These are phyloP conservation scores for Heliocidaris erythrogramma DNA, from an alignment of 35 echinoderm and acorn worm species.

Conservation along the genomic window DNA sequence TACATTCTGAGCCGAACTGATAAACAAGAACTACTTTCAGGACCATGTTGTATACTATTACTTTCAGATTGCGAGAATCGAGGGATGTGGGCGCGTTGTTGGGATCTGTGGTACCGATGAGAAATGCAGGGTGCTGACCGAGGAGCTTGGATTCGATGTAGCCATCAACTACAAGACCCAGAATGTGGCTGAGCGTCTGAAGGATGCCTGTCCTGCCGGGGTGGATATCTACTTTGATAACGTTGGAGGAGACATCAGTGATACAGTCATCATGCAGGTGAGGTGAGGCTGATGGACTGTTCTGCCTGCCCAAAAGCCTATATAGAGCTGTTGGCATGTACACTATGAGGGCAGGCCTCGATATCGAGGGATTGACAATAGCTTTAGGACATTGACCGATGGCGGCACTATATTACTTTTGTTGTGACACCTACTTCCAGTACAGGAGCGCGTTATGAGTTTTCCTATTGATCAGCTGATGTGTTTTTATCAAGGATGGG, in stretches of 20 bases:
- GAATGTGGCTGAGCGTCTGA: slow-evolving; percentile 61
- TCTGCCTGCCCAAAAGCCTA: too few relatives aligned
- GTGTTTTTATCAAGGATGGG: too few relatives aligned
- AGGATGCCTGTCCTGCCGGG: slow-evolving; percentile 73
- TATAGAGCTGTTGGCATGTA: too few relatives aligned
- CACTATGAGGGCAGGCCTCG: too few relatives aligned
- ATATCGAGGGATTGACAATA: too few relatives aligned
- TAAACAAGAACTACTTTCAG: not conserved
- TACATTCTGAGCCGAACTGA: too few relatives aligned
- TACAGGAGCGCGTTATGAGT: too few relatives aligned
- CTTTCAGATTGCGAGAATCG: slow-evolving; percentile 75
- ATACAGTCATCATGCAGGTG: slow-evolving; percentile 86
- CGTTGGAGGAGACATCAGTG: slow-evolving; percentile 87
- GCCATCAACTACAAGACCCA: slow-evolving; percentile 96
- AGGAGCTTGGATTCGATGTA: slow-evolving; percentile 78
- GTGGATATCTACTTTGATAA: slow-evolving; percentile 98
- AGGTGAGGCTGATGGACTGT: not conserved
- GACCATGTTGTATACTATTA: not conserved
- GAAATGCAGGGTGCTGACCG: slow-evolving; percentile 83
- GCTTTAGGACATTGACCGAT: too few relatives aligned
- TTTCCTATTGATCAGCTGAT: too few relatives aligned
- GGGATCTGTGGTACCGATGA: slow-evolving; percentile 92
- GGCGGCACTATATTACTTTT: too few relatives aligned
- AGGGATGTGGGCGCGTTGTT: slow-evolving; percentile 84
- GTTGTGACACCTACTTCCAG: too few relatives aligned